A percentile compares a stretch with the other conserved stretches of the same genome.
Evolutionary conservation across 2,888 invertebrate genomes (phyloP).

Genomic region (Pseudoips prasinana): DNA sequence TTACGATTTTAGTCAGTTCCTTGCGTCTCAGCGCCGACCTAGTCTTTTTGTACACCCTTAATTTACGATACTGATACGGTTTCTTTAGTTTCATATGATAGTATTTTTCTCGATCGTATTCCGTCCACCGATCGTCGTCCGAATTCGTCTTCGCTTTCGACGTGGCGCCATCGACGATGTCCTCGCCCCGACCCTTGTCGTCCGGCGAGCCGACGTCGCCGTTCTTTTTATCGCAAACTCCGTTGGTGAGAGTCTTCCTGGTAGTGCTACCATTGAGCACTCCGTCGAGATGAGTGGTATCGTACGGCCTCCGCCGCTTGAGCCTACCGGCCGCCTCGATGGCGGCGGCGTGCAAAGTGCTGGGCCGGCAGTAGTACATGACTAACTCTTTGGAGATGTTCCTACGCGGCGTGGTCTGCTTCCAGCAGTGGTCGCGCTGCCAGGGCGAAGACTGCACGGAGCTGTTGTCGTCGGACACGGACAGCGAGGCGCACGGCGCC

Average conservation of each 20-base stretch:
- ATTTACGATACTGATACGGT: constrained; percentile 76
- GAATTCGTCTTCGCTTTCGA: constrained; percentile 38
- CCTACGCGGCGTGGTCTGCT: constrained; percentile 89
- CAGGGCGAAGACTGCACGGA: constrained; percentile 95
- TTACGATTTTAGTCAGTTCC: constrained; percentile 57
- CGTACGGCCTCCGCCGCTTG: constrained; percentile 87
- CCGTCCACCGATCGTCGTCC: constrained; percentile 58
- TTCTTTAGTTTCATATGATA: constrained; percentile 78
- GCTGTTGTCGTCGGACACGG: constrained; percentile 95
- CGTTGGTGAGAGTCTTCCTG: constrained; percentile 46
- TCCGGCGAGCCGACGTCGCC: constrained; percentile 53
- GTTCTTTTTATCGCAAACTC: constrained; percentile 55
- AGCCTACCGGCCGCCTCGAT: constrained; percentile 67
- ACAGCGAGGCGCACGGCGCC: constrained; percentile 88
- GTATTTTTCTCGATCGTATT: constrained; percentile 68
- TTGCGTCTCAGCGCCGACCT: constrained; percentile 55
- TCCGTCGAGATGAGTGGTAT: constrained; percentile 51
- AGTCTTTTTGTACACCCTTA: constrained; percentile 75
- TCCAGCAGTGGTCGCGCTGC: constrained; percentile 95
- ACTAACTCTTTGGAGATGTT: constrained; percentile 88
- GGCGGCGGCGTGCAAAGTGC: constrained; percentile 67
- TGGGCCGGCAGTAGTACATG: constrained; percentile 85
- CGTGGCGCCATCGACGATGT: constrained; percentile 51
- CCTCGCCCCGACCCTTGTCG: constrained; percentile 44
- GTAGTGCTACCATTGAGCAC: constrained; percentile 42